Base-by-base conservation (phyloP, 1,140 invertebrate species). In the Panulirus ornatus region DNA sequence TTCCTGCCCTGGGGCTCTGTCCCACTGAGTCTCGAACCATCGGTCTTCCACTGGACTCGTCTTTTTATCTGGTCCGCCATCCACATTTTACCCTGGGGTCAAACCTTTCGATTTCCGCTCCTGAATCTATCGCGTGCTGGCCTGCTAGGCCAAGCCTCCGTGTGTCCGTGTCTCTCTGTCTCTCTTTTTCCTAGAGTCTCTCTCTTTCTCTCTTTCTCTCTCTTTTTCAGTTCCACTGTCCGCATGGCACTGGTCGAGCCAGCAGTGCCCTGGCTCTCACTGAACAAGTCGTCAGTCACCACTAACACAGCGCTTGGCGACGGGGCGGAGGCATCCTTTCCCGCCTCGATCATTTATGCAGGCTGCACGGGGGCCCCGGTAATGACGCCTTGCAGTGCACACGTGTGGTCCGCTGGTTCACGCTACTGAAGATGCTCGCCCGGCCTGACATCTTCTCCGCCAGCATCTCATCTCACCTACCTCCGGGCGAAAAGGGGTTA, bases 401-500 rank as follows among this genome's bases (percentile, higher is more conserved):
- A 89, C 87, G 73, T 89, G 78, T 75, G 87, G 85, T 88, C 85
- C 66, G 51, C 85, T 79, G 76, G 38, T 83, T 82, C 66, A 73
- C 34, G 79, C 79, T 83, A 83, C 87, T 89, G 79, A 82, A 66
- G 79, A 76, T 71, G 79, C 79, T n/a, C 38, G 79, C 79, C 38
- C 38, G 27, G 42, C 66, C 78, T 83, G 87, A 75, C 87, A 83
- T 89, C 87, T 88, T 73, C 58, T 34, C 66, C 78, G 44, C 87
- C 87, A 89, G 70, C 87, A 83, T 89, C 87, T 82, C 79, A 76
- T 83, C 79, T 76, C 87, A 44, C 34, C 75, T n/a, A 70, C 75
- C 70, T 89, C 87, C 87, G 87, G 79, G 79, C 87, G 40, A 89
- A 63, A 89, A 73, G 87, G 87, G 36, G 63, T 82, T 89, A 89